Conservation (phyloP, 2,797 vertebrate genomes). For the Hydrolagus colliei region DNA sequence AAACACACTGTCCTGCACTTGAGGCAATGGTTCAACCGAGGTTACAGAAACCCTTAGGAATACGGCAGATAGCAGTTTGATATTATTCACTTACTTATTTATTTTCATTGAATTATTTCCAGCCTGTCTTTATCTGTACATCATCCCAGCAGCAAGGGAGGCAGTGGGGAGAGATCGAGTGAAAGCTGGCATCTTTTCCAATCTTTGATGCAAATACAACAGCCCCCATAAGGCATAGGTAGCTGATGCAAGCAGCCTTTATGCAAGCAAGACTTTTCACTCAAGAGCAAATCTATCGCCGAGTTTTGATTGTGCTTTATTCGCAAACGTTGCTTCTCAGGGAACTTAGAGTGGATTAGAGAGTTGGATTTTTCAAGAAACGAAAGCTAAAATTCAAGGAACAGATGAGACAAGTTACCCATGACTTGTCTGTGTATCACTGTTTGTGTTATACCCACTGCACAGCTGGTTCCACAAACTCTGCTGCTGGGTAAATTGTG, state of each 20-base stretch:
- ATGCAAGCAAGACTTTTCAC: not conserved
- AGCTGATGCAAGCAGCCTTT: not conserved
- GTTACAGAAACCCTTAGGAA: constrained; percentile 19
- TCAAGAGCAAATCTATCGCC: not conserved
- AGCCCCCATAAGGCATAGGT: not conserved
- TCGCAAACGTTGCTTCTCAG: not conserved
- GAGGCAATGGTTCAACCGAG: constrained; percentile 10
- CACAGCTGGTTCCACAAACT: not conserved
- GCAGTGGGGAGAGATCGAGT: not conserved
- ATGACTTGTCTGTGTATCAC: too few relatives aligned
- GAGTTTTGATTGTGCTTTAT: not conserved
- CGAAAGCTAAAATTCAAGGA: not conserved
- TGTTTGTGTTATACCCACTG: not conserved
- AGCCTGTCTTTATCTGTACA: not conserved
- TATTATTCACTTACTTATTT: constrained; percentile 9
- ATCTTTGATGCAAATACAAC: not conserved
- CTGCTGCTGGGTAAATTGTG: not conserved
- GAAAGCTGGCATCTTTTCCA: not conserved
- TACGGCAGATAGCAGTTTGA: not conserved
- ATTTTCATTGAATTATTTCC: constrained; percentile 24
- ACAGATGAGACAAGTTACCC: too few relatives aligned
- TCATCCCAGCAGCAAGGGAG: not conserved
- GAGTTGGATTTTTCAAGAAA: not conserved
- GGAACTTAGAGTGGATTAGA: not conserved
- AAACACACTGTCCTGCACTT: constrained; percentile 2